Conservation (phyloP, 2,888 invertebrate genomes). For the Sarcophaga variegata region DNA sequence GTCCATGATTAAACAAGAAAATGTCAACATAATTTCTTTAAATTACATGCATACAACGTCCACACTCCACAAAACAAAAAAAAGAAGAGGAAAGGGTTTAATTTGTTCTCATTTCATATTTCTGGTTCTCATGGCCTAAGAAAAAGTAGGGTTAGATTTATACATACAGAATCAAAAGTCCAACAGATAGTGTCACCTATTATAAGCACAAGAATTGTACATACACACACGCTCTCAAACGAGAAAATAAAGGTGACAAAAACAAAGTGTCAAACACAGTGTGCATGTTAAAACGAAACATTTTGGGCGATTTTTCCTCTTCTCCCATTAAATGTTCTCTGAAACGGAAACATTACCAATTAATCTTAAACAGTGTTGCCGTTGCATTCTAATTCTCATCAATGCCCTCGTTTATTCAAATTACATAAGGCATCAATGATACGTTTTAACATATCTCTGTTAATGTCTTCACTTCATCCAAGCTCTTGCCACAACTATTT, state of each 20-base stretch:
- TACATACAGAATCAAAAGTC: too few species aligned
- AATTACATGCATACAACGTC: conserved; percentile 72
- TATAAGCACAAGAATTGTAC: conserved; percentile 17
- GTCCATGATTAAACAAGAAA: conserved; percentile 72
- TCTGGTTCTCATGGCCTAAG: too few species aligned
- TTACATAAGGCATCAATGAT: too few species aligned
- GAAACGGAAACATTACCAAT: neutral
- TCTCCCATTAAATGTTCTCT: neutral
- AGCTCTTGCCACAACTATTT: too few species aligned
- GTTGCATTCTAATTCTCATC: too few species aligned
- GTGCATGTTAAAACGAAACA: conserved; percentile 1
- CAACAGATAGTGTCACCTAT: conserved; percentile 61
- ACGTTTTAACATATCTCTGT: too few species aligned
- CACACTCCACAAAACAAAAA: conserved; percentile 11
- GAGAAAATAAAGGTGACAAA: neutral
- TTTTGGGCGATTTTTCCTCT: conserved; percentile 24
- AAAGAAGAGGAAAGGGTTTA: neutral
- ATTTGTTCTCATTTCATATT: too few species aligned
- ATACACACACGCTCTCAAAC: too few species aligned
- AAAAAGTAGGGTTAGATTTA: too few species aligned
- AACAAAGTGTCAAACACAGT: conserved; percentile 56
- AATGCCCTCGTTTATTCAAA: too few species aligned
- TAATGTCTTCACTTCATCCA: too few species aligned
- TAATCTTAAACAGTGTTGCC: neutral
- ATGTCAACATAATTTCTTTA: conserved; percentile 75